Base-by-base conservation (phyloP, 2,888 invertebrate genomes). In the Orthosia gracilis region DNA sequence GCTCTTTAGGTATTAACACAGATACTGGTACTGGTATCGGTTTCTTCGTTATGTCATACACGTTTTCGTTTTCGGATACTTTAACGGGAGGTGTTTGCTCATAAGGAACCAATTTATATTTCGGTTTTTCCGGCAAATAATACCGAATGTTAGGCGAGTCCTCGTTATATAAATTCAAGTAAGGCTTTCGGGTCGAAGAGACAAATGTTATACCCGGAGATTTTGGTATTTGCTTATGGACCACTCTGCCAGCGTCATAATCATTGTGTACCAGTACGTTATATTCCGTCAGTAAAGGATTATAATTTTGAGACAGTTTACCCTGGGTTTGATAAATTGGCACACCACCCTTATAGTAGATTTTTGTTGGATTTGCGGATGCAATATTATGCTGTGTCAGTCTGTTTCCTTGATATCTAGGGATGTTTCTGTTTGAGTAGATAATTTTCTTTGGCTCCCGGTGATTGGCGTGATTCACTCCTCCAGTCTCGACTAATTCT, bases 41-140 rank as follows among this genome's bases (percentile, higher is more conserved):
- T 78, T 92, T 93, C 72, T 91, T 91, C 26, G 86, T 68, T 73
- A 82, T 65, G 15, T 91, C 90, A 82, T 91, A 93, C 67, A 89
- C 59, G 50, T 90, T 89, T 69, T 89, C 89, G 70, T 85, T 88
- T 75, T 87, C 85, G 9, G 83, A 69, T n/a, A 89, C 82, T 79
- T 86, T 87, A 45, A 96, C 87, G 3, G 96, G 96, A 58, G 96
- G 96, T 17, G 96, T 94, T 89, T 96, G 96, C 72, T 96, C 94
- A 85, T 96, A 96, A 0, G 96, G 96, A n/a, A 96, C 92, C 58
- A 96, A 88, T 89, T 95, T 96, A 82, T 94, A 96, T 87, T 94
- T 95, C 11, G 93, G 94, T 54, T 94, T 94, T 84, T 95, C 94
- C 7, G 94, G 84, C 64, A 93, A 85, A 88, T 96, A 96, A 87